Conservation (phyloP, 1,140 invertebrate species). For the Magallana angulata region DNA sequence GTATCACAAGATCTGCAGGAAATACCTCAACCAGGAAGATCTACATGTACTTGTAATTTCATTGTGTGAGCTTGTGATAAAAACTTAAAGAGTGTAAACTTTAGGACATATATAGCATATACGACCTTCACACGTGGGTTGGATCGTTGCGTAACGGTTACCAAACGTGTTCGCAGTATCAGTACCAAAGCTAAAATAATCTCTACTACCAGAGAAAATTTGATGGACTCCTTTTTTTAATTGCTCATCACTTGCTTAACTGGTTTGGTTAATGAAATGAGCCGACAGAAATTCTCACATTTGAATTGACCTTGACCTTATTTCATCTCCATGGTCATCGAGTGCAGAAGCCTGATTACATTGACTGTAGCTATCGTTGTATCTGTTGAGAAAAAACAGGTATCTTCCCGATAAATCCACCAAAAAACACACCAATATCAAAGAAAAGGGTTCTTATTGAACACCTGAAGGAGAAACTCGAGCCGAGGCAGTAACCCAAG, state of each 20-base stretch:
- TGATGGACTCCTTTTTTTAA: no score
- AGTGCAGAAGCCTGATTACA: neutral
- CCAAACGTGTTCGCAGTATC: no score
- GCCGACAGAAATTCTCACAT: no score
- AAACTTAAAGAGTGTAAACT: neutral
- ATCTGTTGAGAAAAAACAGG: slow-evolving; percentile 15
- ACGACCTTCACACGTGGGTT: no score
- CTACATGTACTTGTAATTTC: neutral
- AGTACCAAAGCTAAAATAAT: no score
- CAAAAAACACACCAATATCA: neutral
- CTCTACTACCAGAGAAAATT: no score
- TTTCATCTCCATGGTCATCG: slow-evolving; percentile 1
- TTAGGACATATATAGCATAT: neutral
- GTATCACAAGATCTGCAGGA: slow-evolving; percentile 25
- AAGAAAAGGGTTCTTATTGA: slow-evolving; percentile 2
- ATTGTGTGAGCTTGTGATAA: neutral
- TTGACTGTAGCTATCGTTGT: neutral
- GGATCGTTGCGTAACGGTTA: no score
- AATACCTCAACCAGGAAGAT: slow-evolving; percentile 13
- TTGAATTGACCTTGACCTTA: neutral
- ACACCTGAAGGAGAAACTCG: slow-evolving; percentile 22
- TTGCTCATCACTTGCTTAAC: no score
- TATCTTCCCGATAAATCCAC: neutral
- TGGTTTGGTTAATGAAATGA: no score
- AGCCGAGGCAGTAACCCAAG: neutral